Evolutionary conservation across 2,113 vertebrate species (phyloP).

Genomic region (Riparia riparia): DNA sequence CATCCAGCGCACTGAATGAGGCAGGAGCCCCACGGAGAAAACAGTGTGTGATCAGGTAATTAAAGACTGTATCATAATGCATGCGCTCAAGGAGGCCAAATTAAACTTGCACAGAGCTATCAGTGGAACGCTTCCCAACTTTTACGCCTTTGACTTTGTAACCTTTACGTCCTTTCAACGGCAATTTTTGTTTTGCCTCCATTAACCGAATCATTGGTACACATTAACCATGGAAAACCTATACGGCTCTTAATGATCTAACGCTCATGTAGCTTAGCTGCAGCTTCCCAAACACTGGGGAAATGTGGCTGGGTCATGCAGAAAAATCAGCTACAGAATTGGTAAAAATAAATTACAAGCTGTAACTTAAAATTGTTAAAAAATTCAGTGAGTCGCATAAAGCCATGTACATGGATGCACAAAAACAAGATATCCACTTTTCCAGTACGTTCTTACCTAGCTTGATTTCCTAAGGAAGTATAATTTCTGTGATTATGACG

Average conservation of each 20-base stretch:
- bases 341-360: background rate
- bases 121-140: background rate
- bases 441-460: background rate
- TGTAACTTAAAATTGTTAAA: background rate
- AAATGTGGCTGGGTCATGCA: background rate
- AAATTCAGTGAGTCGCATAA: background rate
- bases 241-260: background rate
- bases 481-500: background rate
- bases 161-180: background rate
- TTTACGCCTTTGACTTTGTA: background rate
- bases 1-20: slow-evolving; percentile 9
- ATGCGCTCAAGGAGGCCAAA: slow-evolving; percentile 48
- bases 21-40: slow-evolving; percentile 28
- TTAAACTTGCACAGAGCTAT: slow-evolving; percentile 38
- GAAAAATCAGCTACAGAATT: background rate
- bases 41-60: slow-evolving; percentile 46
- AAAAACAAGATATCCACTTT: background rate
- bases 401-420: fast-evolving
- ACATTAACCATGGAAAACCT: background rate
- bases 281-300: background rate
- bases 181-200: slow-evolving; percentile 28
- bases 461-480: background rate
- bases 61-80: slow-evolving; percentile 53
- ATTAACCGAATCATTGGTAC: background rate
- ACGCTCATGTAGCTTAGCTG: background rate